Conservation (phyloP, 2,797 vertebrate species). For the Amniataba percoides region DNA sequence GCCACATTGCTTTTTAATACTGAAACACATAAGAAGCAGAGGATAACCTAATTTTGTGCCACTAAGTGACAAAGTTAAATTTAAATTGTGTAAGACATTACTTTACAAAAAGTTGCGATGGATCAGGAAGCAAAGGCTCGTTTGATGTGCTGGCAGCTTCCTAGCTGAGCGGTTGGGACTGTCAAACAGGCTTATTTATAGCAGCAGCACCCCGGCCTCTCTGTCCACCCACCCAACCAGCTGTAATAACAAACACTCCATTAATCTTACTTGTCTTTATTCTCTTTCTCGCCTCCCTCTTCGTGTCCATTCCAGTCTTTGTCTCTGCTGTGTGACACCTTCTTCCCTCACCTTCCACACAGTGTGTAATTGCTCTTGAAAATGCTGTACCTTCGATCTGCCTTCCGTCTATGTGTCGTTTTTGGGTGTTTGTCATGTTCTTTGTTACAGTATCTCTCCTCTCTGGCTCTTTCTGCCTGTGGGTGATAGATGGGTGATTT, state of each 20-base stretch:
- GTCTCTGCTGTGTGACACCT: constrained; percentile 26
- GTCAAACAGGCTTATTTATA: constrained; percentile 72
- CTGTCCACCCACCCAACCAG: constrained; percentile 48
- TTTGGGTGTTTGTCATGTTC: constrained; percentile 42
- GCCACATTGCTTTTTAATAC: not conserved
- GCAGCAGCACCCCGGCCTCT: constrained; percentile 31
- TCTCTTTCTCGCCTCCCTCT: constrained; percentile 10
- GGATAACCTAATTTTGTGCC: not conserved
- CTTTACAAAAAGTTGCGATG: constrained; percentile 19
- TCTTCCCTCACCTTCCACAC: constrained; percentile 23
- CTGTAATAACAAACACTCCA: constrained; percentile 58
- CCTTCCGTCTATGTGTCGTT: constrained; percentile 14
- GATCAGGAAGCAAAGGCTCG: constrained; percentile 35
- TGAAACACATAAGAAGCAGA: not conserved
- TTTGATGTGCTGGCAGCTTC: constrained; percentile 59
- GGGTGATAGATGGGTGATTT: constrained; percentile 46
- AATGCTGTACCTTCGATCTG: constrained; percentile 2
- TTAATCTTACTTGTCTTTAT: constrained; percentile 58
- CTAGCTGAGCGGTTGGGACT: constrained; percentile 46
- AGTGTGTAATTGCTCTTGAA: constrained; percentile 39
- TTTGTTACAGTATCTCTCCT: constrained; percentile 29
- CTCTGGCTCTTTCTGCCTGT: constrained; percentile 19
- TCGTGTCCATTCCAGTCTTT: constrained; percentile 35
- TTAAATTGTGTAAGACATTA: not conserved
- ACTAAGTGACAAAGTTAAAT: constrained; percentile 11